Evolutionary conservation across 35 echinoderm and acorn worm species (phyloP).

Genomic region (Holothuria glaberrima): DNA sequence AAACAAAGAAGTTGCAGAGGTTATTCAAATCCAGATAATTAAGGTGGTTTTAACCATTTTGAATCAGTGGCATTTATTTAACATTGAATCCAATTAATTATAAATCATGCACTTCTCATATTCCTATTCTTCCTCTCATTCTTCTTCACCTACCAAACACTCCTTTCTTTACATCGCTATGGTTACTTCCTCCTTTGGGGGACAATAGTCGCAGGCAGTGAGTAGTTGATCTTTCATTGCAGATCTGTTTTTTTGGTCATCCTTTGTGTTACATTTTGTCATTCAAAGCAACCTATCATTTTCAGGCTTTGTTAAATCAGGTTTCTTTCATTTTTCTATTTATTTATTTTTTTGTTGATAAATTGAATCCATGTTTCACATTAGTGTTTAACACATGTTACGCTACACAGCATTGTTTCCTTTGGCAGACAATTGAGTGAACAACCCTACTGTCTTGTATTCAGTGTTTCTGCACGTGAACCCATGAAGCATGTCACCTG

Average conservation of each 20-base stretch:
- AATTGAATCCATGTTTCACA: background rate
- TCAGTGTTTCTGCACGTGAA: background rate
- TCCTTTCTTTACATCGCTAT: constrained; percentile 58
- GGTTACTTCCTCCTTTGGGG: constrained; percentile 53
- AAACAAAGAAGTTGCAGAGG: too few species aligned
- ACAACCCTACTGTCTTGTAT: background rate
- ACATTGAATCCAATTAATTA: background rate
- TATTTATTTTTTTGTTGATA: background rate
- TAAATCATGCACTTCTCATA: constrained; percentile 37
- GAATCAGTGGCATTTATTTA: background rate
- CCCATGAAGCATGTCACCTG: background rate
- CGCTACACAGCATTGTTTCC: too few species aligned
- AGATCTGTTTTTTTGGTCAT: constrained; percentile 47
- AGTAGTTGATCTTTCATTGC: constrained; percentile 57
- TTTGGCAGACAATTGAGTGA: too few species aligned
- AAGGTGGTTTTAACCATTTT: background rate
- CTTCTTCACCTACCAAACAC: constrained; percentile 58
- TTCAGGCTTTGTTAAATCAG: background rate
- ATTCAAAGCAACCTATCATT: background rate
- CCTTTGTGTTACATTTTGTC: constrained; percentile 35
- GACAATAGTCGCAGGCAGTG: constrained; percentile 62
- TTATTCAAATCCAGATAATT: too few species aligned
- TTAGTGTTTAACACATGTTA: too few species aligned
- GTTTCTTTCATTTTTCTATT: background rate
- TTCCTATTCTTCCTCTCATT: constrained; percentile 46